Evolutionary conservation across 2,888 invertebrate species (phyloP).

Genomic region (Tipula unca): DNA sequence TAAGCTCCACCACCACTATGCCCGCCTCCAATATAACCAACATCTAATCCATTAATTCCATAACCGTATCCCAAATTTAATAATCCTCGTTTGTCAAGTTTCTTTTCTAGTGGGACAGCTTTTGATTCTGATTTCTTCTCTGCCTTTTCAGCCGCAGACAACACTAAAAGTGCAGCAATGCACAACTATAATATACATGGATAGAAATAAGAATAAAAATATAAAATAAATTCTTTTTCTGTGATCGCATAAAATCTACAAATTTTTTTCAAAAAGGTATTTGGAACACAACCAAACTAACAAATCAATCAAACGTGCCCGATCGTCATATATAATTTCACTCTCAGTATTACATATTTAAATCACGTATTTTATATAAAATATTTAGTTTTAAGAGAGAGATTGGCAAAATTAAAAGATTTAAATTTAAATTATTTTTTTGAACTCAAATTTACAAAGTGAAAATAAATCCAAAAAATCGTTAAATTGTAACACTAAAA

Average conservation of each 20-base stretch:
- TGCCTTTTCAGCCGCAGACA: slow-evolving; percentile 56
- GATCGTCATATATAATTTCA: not conserved
- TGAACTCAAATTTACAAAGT: not conserved
- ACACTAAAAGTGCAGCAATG: slow-evolving; percentile 68
- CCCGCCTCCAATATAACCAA: slow-evolving; percentile 59
- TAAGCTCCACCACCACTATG: slow-evolving; percentile 46
- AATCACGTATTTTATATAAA: not conserved
- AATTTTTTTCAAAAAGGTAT: not conserved
- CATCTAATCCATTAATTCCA: slow-evolving; percentile 63
- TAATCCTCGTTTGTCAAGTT: slow-evolving; percentile 74
- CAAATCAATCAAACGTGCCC: not conserved
- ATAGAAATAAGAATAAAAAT: slow-evolving; percentile 30
- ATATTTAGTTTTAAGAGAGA: not conserved
- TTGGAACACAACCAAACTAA: not conserved
- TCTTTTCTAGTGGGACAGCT: slow-evolving; percentile 58
- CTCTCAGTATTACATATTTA: not conserved
- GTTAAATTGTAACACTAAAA: not conserved
- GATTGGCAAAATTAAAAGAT: not conserved
- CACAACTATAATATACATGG: slow-evolving; percentile 50
- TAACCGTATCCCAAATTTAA: slow-evolving; percentile 73
- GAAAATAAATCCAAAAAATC: not conserved
- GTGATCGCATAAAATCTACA: not conserved
- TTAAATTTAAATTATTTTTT: not conserved
- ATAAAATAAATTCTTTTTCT: slow-evolving; percentile 23
- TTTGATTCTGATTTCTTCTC: slow-evolving; percentile 52